Percentiles rank a stretch among this genome's conserved stretches.
Evolutionary conservation across 1,140 invertebrate species (phyloP).

Genomic region (Drosophila novamexicana): DNA sequence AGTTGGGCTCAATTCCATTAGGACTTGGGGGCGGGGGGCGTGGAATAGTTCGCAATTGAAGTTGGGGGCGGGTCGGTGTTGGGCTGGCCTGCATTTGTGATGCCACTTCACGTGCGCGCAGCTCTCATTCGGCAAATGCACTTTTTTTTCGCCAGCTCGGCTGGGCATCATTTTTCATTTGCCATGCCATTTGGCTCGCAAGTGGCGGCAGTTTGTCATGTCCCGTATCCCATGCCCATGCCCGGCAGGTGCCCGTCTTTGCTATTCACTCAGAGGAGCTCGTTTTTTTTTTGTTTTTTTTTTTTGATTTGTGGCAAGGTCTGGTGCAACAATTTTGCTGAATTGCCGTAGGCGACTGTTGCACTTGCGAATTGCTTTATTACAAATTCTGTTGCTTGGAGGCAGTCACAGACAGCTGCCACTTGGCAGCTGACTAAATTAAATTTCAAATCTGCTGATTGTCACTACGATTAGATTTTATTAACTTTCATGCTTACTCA

Average conservation of each 20-base stretch:
- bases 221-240: slow-evolving; percentile 4
- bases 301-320: slow-evolving; percentile 50
- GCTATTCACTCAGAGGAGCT: neutral
- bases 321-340: slow-evolving; percentile 40
- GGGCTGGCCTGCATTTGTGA: slow-evolving; percentile 23
- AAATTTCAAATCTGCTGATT: slow-evolving; percentile 29
- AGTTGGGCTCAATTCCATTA: no score
- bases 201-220: slow-evolving; percentile 73
- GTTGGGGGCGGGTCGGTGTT: no score
- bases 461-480: slow-evolving; percentile 15
- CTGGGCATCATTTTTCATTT: slow-evolving; percentile 70
- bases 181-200: slow-evolving; percentile 41
- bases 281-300: neutral
- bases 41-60: slow-evolving; percentile 22
- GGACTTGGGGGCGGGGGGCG: neutral
- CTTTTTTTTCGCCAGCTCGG: slow-evolving; percentile 28
- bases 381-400: slow-evolving; percentile 39
- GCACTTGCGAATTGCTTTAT: slow-evolving; percentile 47
- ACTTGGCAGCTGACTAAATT: slow-evolving; percentile 39
- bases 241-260: slow-evolving; percentile 29
- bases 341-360: slow-evolving; percentile 33
- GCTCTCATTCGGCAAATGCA: slow-evolving; percentile 70
- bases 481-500: neutral
- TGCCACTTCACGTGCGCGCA: slow-evolving; percentile 57
- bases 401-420: slow-evolving; percentile 27